phyloP scores from a whole-genome alignment of 1,140 invertebrate species.

The Drosophila funebris region DNA sequence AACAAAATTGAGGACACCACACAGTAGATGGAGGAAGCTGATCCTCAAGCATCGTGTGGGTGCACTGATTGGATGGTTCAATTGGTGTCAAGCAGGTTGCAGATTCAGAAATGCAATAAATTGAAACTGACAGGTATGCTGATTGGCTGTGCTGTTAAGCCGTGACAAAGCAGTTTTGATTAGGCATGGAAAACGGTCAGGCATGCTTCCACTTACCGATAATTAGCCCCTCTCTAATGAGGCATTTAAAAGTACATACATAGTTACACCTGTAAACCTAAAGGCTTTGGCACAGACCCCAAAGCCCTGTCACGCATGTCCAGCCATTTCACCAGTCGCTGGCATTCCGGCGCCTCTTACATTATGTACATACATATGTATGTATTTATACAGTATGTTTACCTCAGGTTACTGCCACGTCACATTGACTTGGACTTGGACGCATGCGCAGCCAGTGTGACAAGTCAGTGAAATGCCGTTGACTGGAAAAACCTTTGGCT shows the following conservation, averaged over 20 bases:
- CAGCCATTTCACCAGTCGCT: constrained; percentile 47
- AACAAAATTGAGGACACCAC: constrained; percentile 64
- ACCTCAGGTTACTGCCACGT: constrained; percentile 50
- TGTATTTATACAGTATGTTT: background rate
- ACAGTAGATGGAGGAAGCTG: constrained; percentile 4
- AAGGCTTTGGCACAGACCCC: constrained; percentile 12
- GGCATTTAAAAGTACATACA: constrained; percentile 48
- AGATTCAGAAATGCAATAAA: constrained; percentile 52
- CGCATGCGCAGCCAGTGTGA: constrained; percentile 65
- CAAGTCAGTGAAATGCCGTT: constrained; percentile 30
- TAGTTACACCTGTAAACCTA: constrained; percentile 3
- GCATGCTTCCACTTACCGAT: constrained; percentile 29
- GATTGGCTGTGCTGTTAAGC: constrained; percentile 11
- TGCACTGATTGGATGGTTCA: constrained; percentile 56
- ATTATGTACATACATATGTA: constrained; percentile 5
- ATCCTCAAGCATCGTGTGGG: constrained; percentile 70
- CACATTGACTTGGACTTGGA: constrained; percentile 39
- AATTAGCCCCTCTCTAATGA: constrained; percentile 68
- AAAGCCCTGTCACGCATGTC: constrained; percentile 36
- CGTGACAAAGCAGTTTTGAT: constrained; percentile 51
- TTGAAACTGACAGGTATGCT: constrained; percentile 47
- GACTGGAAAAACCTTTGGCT: constrained; percentile 66
- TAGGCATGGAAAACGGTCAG: background rate
- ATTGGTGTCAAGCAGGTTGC: constrained; percentile 42
- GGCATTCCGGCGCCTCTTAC: constrained; percentile 21